Percentiles rank a stretch among this genome's conserved stretches.
These are phyloP conservation scores for Peromyscus melanophrys DNA, from an alignment of 2,797 vertebrate genomes.

Conservation along the genomic window DNA sequence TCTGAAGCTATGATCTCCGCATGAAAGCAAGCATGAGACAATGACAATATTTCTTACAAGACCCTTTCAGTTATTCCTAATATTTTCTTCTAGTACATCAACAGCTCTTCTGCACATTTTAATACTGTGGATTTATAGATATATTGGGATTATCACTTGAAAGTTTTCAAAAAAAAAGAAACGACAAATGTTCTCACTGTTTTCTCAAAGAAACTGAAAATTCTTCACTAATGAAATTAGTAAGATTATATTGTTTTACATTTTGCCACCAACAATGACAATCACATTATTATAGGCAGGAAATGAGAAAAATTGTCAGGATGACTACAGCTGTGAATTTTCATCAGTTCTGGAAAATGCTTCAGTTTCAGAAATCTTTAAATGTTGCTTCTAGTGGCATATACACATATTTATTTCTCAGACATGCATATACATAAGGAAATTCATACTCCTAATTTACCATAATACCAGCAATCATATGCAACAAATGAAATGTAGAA, in stretches of 20 bases:
- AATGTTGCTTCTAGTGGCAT: neutral
- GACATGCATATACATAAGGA: too few relatives aligned
- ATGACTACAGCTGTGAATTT: neutral
- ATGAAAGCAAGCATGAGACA: neutral
- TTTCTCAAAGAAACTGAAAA: constrained; percentile 28
- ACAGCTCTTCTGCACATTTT: neutral
- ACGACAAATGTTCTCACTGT: neutral
- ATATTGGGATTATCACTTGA: neutral
- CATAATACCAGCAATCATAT: neutral
- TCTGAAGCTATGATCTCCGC: neutral
- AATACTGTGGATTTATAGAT: neutral
- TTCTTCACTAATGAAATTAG: neutral
- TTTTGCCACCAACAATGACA: neutral
- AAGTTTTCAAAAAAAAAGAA: neutral
- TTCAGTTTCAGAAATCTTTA: neutral
- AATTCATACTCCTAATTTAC: neutral
- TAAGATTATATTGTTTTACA: neutral
- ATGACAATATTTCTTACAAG: neutral
- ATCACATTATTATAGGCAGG: neutral
- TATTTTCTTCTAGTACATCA: neutral
- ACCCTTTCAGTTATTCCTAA: neutral
- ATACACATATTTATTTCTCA: neutral
- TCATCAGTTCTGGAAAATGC: neutral
- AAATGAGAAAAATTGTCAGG: neutral
- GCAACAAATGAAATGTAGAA: neutral